Evolutionary conservation across 1,140 invertebrate genomes (phyloP).

Genomic region (Pogonomyrmex barbatus): DNA sequence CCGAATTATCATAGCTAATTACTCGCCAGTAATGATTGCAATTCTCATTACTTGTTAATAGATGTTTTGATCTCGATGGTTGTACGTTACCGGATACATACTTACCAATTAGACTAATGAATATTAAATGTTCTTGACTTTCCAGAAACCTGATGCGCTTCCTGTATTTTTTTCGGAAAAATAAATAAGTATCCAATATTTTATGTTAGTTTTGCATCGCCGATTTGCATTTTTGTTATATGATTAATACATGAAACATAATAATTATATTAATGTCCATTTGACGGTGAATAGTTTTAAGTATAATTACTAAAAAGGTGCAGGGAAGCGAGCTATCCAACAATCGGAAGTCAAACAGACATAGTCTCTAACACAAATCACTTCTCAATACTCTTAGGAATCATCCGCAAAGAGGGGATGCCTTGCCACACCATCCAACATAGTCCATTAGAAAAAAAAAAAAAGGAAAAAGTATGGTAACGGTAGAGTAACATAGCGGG

Average conservation of each 20-base stretch:
- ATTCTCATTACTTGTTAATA: constrained; percentile 59
- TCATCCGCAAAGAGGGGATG: constrained; percentile 34
- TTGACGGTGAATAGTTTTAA: background rate
- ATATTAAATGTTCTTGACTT: constrained; percentile 49
- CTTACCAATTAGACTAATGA: constrained; percentile 54
- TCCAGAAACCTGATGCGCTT: constrained; percentile 6
- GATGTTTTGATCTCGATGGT: constrained; percentile 36
- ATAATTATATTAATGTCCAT: background rate
- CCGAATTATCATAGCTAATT: constrained; percentile 57
- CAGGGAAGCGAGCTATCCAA: background rate
- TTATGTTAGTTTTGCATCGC: background rate
- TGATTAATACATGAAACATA: background rate
- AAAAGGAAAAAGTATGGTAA: constrained; percentile 59
- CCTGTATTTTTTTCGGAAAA: constrained; percentile 2
- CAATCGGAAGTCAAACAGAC: constrained; percentile 22
- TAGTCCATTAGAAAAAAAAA: constrained; percentile 41
- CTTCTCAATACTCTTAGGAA: constrained; percentile 17
- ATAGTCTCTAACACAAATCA: constrained; percentile 38
- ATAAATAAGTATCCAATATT: background rate
- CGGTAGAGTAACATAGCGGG: constrained; percentile 57
- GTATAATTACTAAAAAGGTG: background rate
- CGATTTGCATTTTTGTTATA: constrained; percentile 7
- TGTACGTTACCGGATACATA: constrained; percentile 45
- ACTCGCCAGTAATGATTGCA: constrained; percentile 36
- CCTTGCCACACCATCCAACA: background rate